Base-by-base conservation (phyloP, 2,888 invertebrate genomes). In the Sesia bembeciformis region DNA sequence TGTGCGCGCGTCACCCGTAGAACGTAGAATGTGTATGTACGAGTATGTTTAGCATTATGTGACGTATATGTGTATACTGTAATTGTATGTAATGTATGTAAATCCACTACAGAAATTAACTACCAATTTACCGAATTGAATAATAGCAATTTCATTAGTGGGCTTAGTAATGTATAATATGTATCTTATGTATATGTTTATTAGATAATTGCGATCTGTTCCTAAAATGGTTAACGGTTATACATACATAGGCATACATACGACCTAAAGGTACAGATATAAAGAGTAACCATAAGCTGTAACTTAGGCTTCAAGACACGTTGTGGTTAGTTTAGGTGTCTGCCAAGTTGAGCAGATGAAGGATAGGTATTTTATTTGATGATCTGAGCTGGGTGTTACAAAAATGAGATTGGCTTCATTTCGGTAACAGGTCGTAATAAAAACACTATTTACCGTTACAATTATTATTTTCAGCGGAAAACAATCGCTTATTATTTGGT, bases 381-480 rank as follows among this genome's bases (percentile, higher is more conserved):
- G 88, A 86, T 88, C 80, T 89, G 88, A 88, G 76, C 88, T 89
- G 88, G 88, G 88, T 89, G 88, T 87, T 72, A 79, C 78, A 68
- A 75, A 78, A 72, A 65, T 56, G 60, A 59, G 72, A 88, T 88
- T 86, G 88, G 88, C 86, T 84, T 81, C 86, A 87, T 88, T 88
- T 87, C 84, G 86, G 88, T 82, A 87, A 87, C 88, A 89, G 88
- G 87, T 89, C 88, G 88, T 89, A 89, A 89, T 84, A 68, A 67
- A 71, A 67, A 73, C 69, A 75, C 63, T 71, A 70, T 65, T 63
- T 70, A 69, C 72, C 65, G 23, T 40, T 72, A 72, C 60, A 63
- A 67, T 72, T 71, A 75, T 67, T 66, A 69, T 60, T 77, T 68
- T 66, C 72, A 73, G 74, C 78, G 73, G 73, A 70, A 66, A 70